phyloP scores from a whole-genome alignment of 1,140 invertebrate species.

The Paralvinella palmiformis region DNA sequence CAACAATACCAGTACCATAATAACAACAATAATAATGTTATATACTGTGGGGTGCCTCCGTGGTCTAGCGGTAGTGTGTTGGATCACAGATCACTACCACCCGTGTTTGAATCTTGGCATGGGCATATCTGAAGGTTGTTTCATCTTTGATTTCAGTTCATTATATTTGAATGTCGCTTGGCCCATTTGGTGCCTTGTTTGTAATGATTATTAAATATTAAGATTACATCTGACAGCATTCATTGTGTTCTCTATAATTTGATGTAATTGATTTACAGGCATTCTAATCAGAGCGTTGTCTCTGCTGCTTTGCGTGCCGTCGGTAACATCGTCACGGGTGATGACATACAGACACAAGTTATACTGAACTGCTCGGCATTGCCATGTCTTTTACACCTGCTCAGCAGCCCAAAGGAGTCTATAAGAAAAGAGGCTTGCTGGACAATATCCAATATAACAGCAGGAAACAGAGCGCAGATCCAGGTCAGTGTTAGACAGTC shows the following conservation, averaged over 20 bases:
- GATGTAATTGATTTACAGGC: constrained; percentile 61
- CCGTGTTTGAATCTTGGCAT: too few species aligned
- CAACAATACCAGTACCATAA: too few species aligned
- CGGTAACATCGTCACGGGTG: constrained; percentile 96
- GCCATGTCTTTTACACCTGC: constrained; percentile 73
- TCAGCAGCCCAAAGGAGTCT: constrained; percentile 69
- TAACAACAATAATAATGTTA: too few species aligned
- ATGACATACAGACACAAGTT: constrained; percentile 89
- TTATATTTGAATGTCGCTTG: too few species aligned
- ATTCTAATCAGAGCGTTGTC: constrained; percentile 83
- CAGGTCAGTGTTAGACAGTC: constrained; percentile 54
- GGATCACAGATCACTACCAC: too few species aligned
- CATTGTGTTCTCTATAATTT: not conserved
- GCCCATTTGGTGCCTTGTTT: too few species aligned
- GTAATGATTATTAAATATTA: too few species aligned
- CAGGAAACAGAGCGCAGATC: constrained; percentile 89
- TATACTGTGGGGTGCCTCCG: too few species aligned
- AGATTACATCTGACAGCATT: constrained; percentile 4
- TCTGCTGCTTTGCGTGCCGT: constrained; percentile 90
- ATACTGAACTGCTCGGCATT: constrained; percentile 73
- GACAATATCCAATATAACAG: constrained; percentile 97
- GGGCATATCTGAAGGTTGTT: too few species aligned
- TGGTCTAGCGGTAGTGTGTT: too few species aligned
- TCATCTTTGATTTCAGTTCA: too few species aligned
- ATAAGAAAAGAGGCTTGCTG: constrained; percentile 95